Evolutionary conservation across 2,797 vertebrate species (phyloP), one percentile per base, ranked within the genome.

Genomic region (Lithobates sylvaticus): DNA sequence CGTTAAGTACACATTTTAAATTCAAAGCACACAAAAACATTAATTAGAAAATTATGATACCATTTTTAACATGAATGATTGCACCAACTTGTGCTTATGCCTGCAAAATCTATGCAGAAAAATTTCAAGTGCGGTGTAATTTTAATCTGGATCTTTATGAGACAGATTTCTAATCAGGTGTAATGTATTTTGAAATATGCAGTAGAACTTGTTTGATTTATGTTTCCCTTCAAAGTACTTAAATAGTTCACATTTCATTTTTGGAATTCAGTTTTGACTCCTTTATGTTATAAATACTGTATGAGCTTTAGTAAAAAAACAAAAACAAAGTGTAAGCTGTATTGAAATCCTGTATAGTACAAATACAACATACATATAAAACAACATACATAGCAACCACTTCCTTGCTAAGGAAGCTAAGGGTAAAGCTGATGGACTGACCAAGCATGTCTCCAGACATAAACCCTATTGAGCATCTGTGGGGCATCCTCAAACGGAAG

Each of bases 41-140:
- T 78, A 84, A 78, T 84, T 84, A 27, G 78, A 84, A 84, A 84
- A 84, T 70, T 34, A 54, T 50, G 83, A 84, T 78, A 50, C 32
- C 32, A 50, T 39, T 84, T 69, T 71, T 77, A 76, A 39, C 29
- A 61, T 71, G n/a, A 85, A 78, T 71, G 67, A 78, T 71, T 71
- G 47, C 47, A 23, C 50, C 64, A 71, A 78, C 67, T 36, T 27
- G 29, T 76, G 73, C 65, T 78, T 77, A 47, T 72, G 50, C 76
- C 32, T 78, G 75, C 39, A 78, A 83, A 82, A 73, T 84, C 75
- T 71, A 84, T 65, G 83, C 76, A 84, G 72, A 72, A 54, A 54
- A 70, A 73, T 50, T 73, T 84, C 76, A 84, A 84, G 83, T 58
- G 68, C 7, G n/a, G 78, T 78, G 73, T 65, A 64, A 72, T 78